Evolutionary conservation across 2,113 vertebrate genomes (phyloP), one percentile per base, ranked within the genome.

Genomic region (Echinops telfairi): DNA sequence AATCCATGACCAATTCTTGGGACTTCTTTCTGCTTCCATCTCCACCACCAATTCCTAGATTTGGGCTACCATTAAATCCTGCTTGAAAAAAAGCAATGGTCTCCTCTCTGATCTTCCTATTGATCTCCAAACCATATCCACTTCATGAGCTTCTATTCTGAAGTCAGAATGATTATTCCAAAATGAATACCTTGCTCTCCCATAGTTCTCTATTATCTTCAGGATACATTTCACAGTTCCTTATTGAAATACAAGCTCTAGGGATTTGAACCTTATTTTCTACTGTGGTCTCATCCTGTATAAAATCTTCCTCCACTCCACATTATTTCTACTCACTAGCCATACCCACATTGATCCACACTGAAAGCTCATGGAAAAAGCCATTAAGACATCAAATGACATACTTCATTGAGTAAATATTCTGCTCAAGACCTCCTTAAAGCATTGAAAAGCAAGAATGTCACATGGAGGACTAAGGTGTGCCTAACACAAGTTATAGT

Each of bases 121-220:
- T 86, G 1, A 7, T 43, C 86, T 75, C 80, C 36, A 53, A 23
- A 3, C 12, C 60, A 8, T 73, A 27, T 8, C 57, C 20, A 80
- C 3, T 33, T 17, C 23, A 71, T 6, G 83, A 40, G 8, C 47
- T 83, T 80, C 64, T 66, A 79, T 31, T 14, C 40, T 76, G 66
- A 2, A 79, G 58, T 83, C 17, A 93, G 71, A 87, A 66, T 36
- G 88, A 80, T 83, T 79, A 38, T n/a, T 91, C 62, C 86, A 68
- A 73, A 78, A 40, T 78, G 33, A 83, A 86, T 7, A 86, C 43
- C 33, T 53, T 73, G 33, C 8, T 36, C 16, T 86, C 29, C 25
- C 4, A 10, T 58, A 47, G 38, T 16, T 80, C 40, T 89, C 86
- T 8, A 60, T 11, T 73, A 66, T 15, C 22, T 14, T 93, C 17